Base-by-base conservation (phyloP, 37 sponge, comb jelly and placozoan genomes). In the Dysidea cf. avara region DNA sequence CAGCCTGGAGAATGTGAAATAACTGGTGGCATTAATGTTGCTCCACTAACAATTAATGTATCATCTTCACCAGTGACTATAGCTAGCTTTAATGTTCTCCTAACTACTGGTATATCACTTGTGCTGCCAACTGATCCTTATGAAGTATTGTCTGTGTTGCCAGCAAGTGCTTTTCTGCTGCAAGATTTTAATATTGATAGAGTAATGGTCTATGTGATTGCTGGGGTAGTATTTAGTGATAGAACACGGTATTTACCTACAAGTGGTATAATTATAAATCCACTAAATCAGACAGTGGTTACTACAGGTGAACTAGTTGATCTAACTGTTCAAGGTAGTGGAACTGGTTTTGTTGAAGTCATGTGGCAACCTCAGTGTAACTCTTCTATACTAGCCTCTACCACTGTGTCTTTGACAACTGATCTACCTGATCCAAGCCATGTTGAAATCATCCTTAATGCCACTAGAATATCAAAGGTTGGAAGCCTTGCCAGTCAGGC, bases 151-250 rank as follows among this genome's bases (percentile, higher is more conserved):
- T 79, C 82, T 5, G 26, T 31, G 37, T 71, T 70, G 22, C 29
- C 5, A 28, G 82, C 78, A 0, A 39, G 47, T n/a, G 81, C 63
- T 26, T 24, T 14, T 1, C 0, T 87, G 16, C 68, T 65, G 9
- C 74, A 56, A 1, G 38, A 48, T 4, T 76, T 87, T 30, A 39
- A 46, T 39, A 69, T 57, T n/a, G 34, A 70, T 54, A 18, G 30
- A 12, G 26, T 50, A 40, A 37, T 32, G 21, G 78, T 81, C 4
- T 29, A 47, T 16, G 50, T 72, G 7, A 20, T 74, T 0, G 75
- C 71, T 22, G 29, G 60, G 17, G 90, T 85, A 18, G 53, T 83
- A 6, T 53, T 72, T 13, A 57, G 75, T 53, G 91, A 85, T 22
- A 74, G 89, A 0, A 39, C 21, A 1, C n/a, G n/a, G n/a, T n/a